These are phyloP conservation scores for Mechanitis messenoides DNA, from an alignment of 2,888 invertebrate genomes.

Conservation along the genomic window DNA sequence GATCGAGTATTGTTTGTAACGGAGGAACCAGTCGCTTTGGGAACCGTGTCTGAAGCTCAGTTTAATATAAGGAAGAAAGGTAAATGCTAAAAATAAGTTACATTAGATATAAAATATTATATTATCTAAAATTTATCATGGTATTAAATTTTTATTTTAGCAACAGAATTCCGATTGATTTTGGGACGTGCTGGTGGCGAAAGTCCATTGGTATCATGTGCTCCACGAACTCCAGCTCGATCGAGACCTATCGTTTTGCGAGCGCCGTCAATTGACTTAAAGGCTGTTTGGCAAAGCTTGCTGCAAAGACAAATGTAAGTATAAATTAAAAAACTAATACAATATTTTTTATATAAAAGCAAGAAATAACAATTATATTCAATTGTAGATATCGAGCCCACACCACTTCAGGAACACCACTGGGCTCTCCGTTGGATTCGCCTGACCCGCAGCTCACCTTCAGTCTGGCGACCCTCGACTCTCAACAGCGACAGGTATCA, in stretches of 20 bases:
- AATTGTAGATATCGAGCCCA: conserved; percentile 86
- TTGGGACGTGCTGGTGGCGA: conserved; percentile 83
- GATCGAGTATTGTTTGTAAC: conserved; percentile 91
- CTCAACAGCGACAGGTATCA: conserved; percentile 80
- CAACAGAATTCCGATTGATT: conserved; percentile 89
- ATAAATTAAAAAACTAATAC: background rate
- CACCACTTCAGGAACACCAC: conserved; percentile 86
- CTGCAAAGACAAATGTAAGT: conserved; percentile 91
- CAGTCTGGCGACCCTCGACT: conserved; percentile 78
- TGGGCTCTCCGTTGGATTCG: conserved; percentile 89
- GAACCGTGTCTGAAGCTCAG: conserved; percentile 87
- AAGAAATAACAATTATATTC: background rate
- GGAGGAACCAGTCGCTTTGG: conserved; percentile 88
- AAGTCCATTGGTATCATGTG: conserved; percentile 84
- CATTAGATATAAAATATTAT: background rate
- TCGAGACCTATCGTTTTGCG: conserved; percentile 84
- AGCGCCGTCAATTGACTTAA: conserved; percentile 88
- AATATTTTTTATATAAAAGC: too few relatives aligned
- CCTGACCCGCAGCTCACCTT: conserved; percentile 83
- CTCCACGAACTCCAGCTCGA: conserved; percentile 81
- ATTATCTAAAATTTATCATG: background rate
- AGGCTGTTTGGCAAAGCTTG: conserved; percentile 93
- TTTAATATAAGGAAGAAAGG: conserved; percentile 91
- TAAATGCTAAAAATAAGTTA: conserved; percentile 39
- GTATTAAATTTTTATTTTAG: conserved; percentile 53